These are phyloP conservation scores for Protosalanx chinensis DNA, from an alignment of 2,797 vertebrate species.

Conservation along the genomic window DNA sequence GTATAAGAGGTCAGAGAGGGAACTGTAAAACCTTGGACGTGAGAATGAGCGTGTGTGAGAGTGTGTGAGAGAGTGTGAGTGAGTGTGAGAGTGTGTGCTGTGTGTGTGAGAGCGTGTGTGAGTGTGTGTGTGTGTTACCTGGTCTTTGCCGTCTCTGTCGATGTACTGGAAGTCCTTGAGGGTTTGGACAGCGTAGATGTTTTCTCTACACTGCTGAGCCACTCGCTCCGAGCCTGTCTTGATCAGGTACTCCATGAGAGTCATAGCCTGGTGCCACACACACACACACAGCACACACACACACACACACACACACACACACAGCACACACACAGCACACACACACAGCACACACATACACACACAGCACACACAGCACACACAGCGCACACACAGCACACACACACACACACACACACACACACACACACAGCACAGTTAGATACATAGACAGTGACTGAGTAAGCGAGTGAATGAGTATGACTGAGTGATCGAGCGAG, in stretches of 20 bases:
- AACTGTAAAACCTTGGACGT: slow-evolving; percentile 39
- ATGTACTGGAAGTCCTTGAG: slow-evolving; percentile 93
- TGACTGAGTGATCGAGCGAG: background rate
- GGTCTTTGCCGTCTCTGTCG: slow-evolving; percentile 91
- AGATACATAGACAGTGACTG: background rate
- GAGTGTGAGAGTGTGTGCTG: background rate
- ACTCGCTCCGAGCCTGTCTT: slow-evolving; percentile 93
- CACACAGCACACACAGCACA: background rate
- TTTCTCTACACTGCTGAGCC: slow-evolving; percentile 91
- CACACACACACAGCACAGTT: background rate
- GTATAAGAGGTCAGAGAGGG: slow-evolving; percentile 33
- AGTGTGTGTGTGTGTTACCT: slow-evolving; percentile 65
- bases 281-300: no score
- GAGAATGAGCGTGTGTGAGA: background rate
- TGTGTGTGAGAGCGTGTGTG: slow-evolving; percentile 22
- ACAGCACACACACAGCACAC: no score
- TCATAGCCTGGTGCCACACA: slow-evolving; percentile 76
- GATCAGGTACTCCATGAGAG: slow-evolving; percentile 93
- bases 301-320: no score
- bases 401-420: no score
- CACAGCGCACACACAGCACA: background rate
- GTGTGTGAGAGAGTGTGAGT: background rate
- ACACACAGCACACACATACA: no score
- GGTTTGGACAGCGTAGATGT: slow-evolving; percentile 92
- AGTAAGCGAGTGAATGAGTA: background rate